Base-by-base conservation (phyloP, 2,797 vertebrate genomes). In the Passerculus sandwichensis region DNA sequence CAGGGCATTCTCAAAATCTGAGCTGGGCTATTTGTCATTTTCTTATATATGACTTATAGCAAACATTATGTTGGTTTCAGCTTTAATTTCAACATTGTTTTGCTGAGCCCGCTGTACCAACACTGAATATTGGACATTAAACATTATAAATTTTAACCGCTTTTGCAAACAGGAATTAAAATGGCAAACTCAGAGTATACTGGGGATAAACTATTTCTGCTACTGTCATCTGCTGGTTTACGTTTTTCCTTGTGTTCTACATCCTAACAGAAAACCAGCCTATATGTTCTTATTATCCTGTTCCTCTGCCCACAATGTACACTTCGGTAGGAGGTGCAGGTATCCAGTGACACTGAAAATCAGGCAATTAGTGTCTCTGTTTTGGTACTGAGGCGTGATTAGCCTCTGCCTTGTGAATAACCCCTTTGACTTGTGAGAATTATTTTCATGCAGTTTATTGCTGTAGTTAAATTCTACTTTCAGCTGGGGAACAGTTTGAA, bases 381-480 rank as follows among this genome's bases (percentile, higher is more conserved):
- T 96, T 84, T 38, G 72, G 60, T 88, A 72, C n/a, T 81, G 73
- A 96, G 78, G 45, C 61, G 45, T 93, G 87, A 95, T 95, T 96
- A 96, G 59, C 89, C 85, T 94, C 62, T 96, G 82, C 87, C 71
- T 90, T 76, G 57, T 90, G 85, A 75, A 81, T 91, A 91, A 10
- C 22, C 78, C 36, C 77, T 91, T 77, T 95, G 94, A 91, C 85
- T 72, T 86, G 32, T 29, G 77, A 94, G 69, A 94, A 93, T 85
- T 89, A 83, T 91, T 88, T 95, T 90, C 54, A 53, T 89, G 57
- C 48, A 15, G 50, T 94, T 96, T 95, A 88, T 83, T 83, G 84
- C 81, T 79, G 64, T 91, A 78, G 84, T 78, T 94, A 88, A 93
- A 96, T 83, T 94, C 67, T 44, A 89, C 26, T 82, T 96, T 96